These are phyloP conservation scores for Actias luna DNA, from an alignment of 2,888 invertebrate species.

Conservation along the genomic window DNA sequence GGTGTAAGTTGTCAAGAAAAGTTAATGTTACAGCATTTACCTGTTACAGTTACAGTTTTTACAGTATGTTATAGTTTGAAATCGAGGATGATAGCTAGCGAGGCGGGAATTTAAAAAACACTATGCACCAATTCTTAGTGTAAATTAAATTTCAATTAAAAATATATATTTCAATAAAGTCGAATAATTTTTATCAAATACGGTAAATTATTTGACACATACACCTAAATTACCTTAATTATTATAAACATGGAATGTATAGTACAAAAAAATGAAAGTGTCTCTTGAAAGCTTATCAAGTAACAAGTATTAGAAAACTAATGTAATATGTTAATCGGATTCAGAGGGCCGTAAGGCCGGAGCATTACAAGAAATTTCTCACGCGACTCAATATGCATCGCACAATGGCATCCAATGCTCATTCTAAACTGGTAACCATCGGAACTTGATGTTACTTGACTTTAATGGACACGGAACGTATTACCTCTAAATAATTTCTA, in stretches of 20 bases:
- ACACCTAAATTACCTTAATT: not conserved
- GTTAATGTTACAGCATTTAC: no score
- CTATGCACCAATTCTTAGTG: no score
- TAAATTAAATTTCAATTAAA: no score
- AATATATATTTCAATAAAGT: not conserved
- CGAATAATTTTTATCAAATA: not conserved
- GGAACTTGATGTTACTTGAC: not conserved
- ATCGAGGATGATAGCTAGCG: no score
- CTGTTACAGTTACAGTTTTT: no score
- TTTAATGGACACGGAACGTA: not conserved
- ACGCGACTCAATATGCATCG: constrained; percentile 9
- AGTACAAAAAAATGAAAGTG: not conserved
- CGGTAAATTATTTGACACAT: not conserved
- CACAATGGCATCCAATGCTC: constrained; percentile 12
- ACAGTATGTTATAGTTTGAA: no score
- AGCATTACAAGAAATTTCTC: constrained; percentile 9
- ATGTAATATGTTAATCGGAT: constrained; percentile 9
- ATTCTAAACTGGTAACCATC: constrained; percentile 1
- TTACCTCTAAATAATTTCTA: not conserved
- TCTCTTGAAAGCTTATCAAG: not conserved
- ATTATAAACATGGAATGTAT: not conserved
- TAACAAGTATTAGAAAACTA: constrained; percentile 1
- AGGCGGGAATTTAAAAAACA: no score
- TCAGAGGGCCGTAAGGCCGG: not conserved
- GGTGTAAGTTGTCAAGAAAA: no score